Evolutionary conservation across 2,113 vertebrate genomes (phyloP).

Genomic region (Sinocyclocheilus grahami): DNA sequence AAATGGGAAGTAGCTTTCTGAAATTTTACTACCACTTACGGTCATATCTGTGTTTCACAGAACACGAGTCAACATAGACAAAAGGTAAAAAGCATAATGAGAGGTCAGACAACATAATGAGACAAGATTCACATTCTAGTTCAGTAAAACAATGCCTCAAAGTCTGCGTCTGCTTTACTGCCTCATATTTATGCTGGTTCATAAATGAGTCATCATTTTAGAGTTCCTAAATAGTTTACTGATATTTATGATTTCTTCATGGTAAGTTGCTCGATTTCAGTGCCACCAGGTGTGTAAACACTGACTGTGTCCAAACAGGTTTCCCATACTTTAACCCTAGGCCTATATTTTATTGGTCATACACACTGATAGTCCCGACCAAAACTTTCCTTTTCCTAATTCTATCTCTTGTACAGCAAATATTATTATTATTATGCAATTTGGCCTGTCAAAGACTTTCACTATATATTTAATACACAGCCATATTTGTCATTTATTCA

Average conservation of each 20-base stretch:
- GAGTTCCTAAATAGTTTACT: background rate
- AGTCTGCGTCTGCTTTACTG: background rate
- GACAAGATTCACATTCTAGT: background rate
- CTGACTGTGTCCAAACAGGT: background rate
- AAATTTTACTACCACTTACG: background rate
- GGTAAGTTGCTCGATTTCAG: background rate
- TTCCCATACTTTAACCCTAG: background rate
- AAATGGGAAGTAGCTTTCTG: background rate
- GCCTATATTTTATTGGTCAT: background rate
- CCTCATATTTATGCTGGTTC: background rate
- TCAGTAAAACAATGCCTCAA: background rate
- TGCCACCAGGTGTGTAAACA: background rate
- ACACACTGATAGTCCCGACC: background rate
- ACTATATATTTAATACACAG: background rate
- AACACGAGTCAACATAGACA: constrained; percentile 17
- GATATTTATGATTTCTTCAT: background rate
- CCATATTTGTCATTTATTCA: background rate
- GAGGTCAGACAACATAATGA: constrained; percentile 19
- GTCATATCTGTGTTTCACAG: background rate
- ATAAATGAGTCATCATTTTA: background rate
- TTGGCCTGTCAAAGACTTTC: background rate
- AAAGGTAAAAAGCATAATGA: constrained; percentile 3
- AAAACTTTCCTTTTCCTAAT: background rate
- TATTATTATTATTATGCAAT: background rate
- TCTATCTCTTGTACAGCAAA: background rate